phyloP scores from a whole-genome alignment of 2,113 vertebrate genomes.

The Amblyopsis rosae region DNA sequence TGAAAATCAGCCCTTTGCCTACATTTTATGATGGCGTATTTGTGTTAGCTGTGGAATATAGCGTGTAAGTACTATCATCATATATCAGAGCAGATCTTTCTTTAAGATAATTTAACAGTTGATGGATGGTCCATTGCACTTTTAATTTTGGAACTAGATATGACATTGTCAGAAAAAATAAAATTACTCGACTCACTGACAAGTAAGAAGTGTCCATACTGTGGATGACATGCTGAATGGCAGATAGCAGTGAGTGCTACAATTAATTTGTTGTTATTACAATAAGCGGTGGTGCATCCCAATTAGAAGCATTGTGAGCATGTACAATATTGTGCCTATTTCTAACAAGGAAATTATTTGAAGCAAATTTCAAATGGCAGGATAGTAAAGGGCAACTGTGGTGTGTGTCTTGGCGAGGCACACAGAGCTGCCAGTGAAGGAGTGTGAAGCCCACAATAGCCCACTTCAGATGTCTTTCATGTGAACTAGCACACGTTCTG shows the following conservation, averaged over 20 bases:
- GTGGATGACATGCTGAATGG: not conserved
- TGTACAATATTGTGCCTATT: no score
- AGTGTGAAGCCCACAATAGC: no score
- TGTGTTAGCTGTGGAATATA: not conserved
- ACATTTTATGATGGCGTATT: not conserved
- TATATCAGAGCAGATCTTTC: not conserved
- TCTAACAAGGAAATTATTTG: no score
- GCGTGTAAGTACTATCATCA: not conserved
- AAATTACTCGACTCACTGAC: not conserved
- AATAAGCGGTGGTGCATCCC: no score
- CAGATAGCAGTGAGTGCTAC: not conserved
- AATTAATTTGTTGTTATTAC: no score
- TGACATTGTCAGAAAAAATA: not conserved
- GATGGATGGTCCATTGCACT: not conserved
- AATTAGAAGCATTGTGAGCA: no score
- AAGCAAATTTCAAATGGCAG: no score
- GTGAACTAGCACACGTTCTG: no score
- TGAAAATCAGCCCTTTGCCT: conserved; percentile 19
- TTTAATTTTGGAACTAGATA: not conserved
- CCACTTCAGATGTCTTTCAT: no score
- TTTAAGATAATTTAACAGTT: not conserved
- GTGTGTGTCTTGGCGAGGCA: no score
- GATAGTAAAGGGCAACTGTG: no score
- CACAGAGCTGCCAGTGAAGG: no score
- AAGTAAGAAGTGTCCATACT: not conserved